A percentile compares a stretch with the other conserved stretches of the same genome.
Conservation (phyloP, 2,113 vertebrate species). For the rabbit (Oryctolagus cuniculus) region DNA sequence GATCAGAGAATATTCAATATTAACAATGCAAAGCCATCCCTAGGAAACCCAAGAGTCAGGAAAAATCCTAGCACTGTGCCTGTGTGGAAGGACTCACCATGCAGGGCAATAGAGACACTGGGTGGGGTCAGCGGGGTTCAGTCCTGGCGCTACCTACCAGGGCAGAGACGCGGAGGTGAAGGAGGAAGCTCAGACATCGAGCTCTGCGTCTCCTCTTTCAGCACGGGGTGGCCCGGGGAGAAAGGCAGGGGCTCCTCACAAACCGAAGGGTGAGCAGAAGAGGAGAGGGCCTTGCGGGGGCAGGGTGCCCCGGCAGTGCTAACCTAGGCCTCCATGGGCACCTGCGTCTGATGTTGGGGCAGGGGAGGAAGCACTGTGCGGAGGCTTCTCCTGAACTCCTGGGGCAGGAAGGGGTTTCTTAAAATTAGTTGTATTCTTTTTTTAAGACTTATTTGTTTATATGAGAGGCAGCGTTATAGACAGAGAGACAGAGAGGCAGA, state of each 20-base stretch:
- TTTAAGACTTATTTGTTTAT: too few species aligned
- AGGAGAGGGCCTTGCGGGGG: not conserved
- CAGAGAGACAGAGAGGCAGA: too few species aligned
- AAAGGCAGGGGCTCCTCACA: not conserved
- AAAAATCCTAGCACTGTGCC: not conserved
- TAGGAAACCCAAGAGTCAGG: not conserved
- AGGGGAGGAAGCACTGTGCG: not conserved
- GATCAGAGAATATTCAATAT: not conserved
- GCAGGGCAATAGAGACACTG: fast-evolving
- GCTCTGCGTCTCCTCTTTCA: not conserved
- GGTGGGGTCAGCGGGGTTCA: not conserved
- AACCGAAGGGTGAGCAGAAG: not conserved
- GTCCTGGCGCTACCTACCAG: fast-evolving
- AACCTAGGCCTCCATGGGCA: too few species aligned
- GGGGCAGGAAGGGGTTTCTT: too few species aligned
- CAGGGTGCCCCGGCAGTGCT: too few species aligned
- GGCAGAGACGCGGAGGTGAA: not conserved
- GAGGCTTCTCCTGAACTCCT: not conserved
- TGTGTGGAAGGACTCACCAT: not conserved
- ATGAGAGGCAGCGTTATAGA: too few species aligned
- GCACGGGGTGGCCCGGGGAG: too few species aligned
- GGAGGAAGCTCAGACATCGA: not conserved
- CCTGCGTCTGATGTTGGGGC: too few species aligned
- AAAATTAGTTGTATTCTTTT: too few species aligned
- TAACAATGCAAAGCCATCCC: not conserved